Evolutionary conservation across 1,140 invertebrate genomes (phyloP), one percentile per base, ranked within the genome.

Genomic region (Drosophila auraria): DNA sequence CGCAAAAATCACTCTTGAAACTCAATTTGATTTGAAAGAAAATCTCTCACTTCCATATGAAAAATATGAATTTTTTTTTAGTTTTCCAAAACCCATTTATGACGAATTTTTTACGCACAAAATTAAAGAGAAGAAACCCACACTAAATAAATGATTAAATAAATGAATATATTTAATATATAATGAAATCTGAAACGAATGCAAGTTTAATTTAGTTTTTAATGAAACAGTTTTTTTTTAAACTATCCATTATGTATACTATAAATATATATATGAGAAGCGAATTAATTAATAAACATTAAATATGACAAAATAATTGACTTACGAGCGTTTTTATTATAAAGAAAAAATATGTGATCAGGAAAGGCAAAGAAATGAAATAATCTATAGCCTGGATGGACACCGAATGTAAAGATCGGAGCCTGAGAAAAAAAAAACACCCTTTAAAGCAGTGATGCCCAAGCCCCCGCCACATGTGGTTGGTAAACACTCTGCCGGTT

Each of bases 241-340:
- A 80, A 81, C 53, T 77, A 87, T 80, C 83, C 71, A 74, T 56
- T 78, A 87, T 78, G 83, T 87, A 87, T 83, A 87, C 83, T 80
- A 87, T 74, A 78, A 54, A 86, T 65, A 74, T 63, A 84, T 75
- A 54, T 82, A 87, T 78, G 75, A 76, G 59, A 82, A 82, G 58
- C 69, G 71, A 83, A 83, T 71, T 78, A 78, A 66, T 86, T 78
- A 87, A 87, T 87, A 87, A 87, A 87, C 60, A 87, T 82, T 72
- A 70, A 83, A 87, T 87, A 87, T 83, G 74, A 79, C 50, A 82
- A 86, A 86, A 75, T 57, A 33, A 47, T 20, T 1, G 5, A n/a
- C 8, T 4, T 4, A 12, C 0, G 27, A 5, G 1, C 0, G 6
- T 30, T 33, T 9, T 33, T 33, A 33, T 33, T 33, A 33, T 33